Evolutionary conservation across 2,113 vertebrate species (phyloP).

Genomic region (Larimichthys polyactis): DNA sequence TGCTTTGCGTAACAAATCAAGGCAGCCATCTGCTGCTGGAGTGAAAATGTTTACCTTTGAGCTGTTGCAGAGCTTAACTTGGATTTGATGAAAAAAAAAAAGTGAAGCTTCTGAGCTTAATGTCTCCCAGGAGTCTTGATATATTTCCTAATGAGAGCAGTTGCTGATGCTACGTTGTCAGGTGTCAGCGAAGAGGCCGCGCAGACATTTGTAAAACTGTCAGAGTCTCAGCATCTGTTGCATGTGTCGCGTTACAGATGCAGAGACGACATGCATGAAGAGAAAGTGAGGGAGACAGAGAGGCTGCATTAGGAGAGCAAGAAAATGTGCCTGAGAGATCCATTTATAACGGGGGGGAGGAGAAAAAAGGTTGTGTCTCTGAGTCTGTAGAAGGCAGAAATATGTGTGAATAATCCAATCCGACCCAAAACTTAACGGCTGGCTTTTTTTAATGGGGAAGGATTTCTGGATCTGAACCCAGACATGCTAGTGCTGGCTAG

Average conservation of each 20-base stretch:
- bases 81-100: not conserved
- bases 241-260: constrained; percentile 14
- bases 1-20: not conserved
- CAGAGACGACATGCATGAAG: not conserved
- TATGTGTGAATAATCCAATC: constrained; percentile 45
- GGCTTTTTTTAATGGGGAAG: constrained; percentile 36
- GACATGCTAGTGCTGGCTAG: constrained; percentile 21
- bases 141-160: constrained; percentile 15
- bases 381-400: constrained; percentile 10
- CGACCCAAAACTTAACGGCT: constrained; percentile 40
- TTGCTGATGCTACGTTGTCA: constrained; percentile 3
- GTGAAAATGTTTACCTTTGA: not conserved
- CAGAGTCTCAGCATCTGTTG: constrained; percentile 23
- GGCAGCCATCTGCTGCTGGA: not conserved
- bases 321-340: not conserved
- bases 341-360: not conserved
- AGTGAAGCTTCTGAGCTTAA: not conserved
- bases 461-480: constrained; percentile 33
- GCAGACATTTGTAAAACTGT: constrained; percentile 33
- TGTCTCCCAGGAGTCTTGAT: constrained; percentile 10
- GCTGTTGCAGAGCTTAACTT: not conserved
- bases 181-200: constrained; percentile 2
- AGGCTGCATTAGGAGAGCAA: not conserved
- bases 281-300: not conserved
- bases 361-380: not conserved